Percentiles rank a stretch among this genome's conserved stretches.
Conservation (phyloP, 2,113 vertebrate species). For the Strigops habroptila region DNA sequence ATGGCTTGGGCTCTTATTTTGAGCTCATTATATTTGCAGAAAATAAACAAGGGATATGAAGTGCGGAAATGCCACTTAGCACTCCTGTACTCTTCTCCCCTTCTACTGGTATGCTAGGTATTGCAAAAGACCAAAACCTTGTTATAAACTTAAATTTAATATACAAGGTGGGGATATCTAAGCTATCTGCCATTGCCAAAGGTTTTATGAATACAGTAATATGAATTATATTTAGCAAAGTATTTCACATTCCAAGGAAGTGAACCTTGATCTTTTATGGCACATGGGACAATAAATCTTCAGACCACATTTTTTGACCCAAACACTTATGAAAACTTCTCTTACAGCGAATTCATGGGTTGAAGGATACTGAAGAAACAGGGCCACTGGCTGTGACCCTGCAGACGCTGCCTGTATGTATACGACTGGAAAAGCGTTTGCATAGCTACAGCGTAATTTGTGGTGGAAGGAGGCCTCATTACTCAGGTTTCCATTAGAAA, state of each 20-base stretch:
- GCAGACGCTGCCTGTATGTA: neutral
- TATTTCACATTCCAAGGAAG: neutral
- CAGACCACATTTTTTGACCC: neutral
- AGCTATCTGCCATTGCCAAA: neutral
- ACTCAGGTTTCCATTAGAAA: neutral
- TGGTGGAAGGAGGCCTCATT: neutral
- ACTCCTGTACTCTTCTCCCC: neutral
- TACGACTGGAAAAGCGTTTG: neutral
- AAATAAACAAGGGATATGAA: neutral
- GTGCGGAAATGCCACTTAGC: neutral
- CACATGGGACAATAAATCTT: neutral
- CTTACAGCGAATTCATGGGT: neutral
- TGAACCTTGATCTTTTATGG: neutral
- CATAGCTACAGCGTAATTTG: neutral
- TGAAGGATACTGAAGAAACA: neutral
- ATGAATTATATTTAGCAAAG: neutral
- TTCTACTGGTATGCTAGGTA: neutral
- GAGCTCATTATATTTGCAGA: neutral
- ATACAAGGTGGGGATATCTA: neutral
- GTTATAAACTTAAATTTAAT: neutral
- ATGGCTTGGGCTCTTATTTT: neutral
- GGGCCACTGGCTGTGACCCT: neutral
- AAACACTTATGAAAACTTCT: neutral
- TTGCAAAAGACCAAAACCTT: neutral
- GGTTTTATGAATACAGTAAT: neutral